phyloP scores from a whole-genome alignment of 2,797 vertebrate genomes.

The Enteromius argenteus region DNA sequence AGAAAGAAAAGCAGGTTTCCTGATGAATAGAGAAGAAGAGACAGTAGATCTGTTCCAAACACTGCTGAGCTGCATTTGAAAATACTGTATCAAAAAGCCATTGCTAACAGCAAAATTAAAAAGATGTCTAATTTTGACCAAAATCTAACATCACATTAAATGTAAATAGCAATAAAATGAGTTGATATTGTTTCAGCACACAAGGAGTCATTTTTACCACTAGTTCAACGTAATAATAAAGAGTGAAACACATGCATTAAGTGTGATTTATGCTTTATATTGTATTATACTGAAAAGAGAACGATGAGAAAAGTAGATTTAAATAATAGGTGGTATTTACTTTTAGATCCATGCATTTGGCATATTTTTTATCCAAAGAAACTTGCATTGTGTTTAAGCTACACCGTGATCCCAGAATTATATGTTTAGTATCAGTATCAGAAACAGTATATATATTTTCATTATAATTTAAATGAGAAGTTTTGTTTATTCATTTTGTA shows the following conservation, averaged over 20 bases:
- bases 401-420: background rate
- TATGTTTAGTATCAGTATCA: background rate
- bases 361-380: background rate
- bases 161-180: background rate
- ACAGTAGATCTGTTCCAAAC: constrained; percentile 20
- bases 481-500: background rate
- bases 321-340: background rate
- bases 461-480: background rate
- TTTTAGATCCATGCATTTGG: background rate
- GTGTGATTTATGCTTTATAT: background rate
- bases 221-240: background rate
- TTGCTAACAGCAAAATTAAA: background rate
- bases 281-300: background rate
- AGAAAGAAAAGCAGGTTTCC: background rate
- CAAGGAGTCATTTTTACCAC: background rate
- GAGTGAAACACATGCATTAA: background rate
- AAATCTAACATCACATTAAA: background rate
- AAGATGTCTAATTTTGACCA: background rate
- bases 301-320: background rate
- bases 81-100: background rate
- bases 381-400: background rate
- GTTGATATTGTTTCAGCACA: background rate
- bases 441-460: background rate
- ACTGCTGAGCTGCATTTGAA: background rate
- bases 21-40: constrained; percentile 9